Conservation (phyloP, 2,797 vertebrate species). For the Lithobates sylvaticus region DNA sequence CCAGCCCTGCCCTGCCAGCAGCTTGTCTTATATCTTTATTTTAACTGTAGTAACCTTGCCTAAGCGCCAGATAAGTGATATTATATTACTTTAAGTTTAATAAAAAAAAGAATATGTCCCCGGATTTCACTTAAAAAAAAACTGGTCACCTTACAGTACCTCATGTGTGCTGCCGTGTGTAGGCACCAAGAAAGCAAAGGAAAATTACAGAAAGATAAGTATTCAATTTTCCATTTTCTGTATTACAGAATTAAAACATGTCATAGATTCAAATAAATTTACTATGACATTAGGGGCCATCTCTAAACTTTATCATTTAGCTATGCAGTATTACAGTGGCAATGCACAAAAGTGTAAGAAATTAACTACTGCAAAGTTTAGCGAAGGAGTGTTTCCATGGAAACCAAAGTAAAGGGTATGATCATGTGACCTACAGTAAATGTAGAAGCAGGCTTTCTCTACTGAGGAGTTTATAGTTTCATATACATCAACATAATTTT, state of each 20-base stretch:
- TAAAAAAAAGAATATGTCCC: too few species aligned
- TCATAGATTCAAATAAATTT: background rate
- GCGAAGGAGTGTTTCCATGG: slow-evolving; percentile 12
- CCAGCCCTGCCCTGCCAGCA: too few species aligned
- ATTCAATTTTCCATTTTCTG: background rate
- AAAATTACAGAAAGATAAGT: background rate
- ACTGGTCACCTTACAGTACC: background rate
- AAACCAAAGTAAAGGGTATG: background rate
- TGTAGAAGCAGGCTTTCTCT: background rate
- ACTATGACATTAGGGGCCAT: background rate
- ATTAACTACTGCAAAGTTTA: background rate
- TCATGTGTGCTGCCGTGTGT: too few species aligned
- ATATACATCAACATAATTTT: background rate
- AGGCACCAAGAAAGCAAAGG: too few species aligned
- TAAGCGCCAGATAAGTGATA: too few species aligned
- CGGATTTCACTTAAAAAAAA: too few species aligned
- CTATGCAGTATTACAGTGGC: background rate
- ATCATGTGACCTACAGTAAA: slow-evolving; percentile 1
- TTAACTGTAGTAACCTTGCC: too few species aligned
- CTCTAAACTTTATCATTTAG: background rate
- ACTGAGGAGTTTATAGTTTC: background rate
- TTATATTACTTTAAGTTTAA: too few species aligned
- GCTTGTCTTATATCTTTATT: too few species aligned
- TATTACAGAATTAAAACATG: background rate
- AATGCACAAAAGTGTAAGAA: background rate